Base-by-base conservation (phyloP, 2,888 invertebrate genomes). In the Ormyrus thymus region DNA sequence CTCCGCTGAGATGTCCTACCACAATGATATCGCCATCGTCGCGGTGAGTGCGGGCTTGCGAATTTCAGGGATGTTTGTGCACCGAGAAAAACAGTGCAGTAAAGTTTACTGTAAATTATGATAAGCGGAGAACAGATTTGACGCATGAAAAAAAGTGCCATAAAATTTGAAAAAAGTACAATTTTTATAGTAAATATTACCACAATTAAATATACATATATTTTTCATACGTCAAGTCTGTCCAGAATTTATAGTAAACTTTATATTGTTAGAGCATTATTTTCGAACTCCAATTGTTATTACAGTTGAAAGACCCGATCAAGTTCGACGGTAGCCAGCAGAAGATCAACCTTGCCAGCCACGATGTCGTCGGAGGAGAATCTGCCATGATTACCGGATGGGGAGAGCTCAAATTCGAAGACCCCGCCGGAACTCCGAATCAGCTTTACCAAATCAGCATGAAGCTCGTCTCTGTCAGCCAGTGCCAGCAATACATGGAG, bases 1-100 rank as follows among this genome's bases (percentile, higher is more conserved):
- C 45, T 56, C 55, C 65, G 59, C 65, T 3, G 11, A 13, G 4
- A 55, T 76, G 1, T 56, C 58, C 45, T 78, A 70, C 53, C 64
- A 43, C n/a, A 43, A 81, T 8, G 83, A 83, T 11, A 56, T 81
- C 10, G 83, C 79, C 11, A 45, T 81, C 9, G 29, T 83, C n/a
- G 80, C 46, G 79, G 83, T 83, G 70, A 29, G 29, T 29, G n/a
- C n/a, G 4, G 29, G 29, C 29, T 29, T 1, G 29, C 29, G 29
- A 29, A 29, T 29, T 29, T 29, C 29, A 3, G 29, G 29, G 29
- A 29, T 29, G 3, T 3, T 1, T 29, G 1, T 29, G n/a, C n/a
- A n/a, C n/a, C n/a, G n/a, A n/a, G n/a, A n/a, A n/a, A n/a, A n/a
- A n/a, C n/a, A n/a, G n/a, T n/a, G n/a, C n/a, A n/a, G n/a, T n/a